Percentiles rank a stretch among this genome's conserved stretches.
Evolutionary conservation across 2,888 invertebrate genomes (phyloP).

Genomic region (Polydrusus cervinus): DNA sequence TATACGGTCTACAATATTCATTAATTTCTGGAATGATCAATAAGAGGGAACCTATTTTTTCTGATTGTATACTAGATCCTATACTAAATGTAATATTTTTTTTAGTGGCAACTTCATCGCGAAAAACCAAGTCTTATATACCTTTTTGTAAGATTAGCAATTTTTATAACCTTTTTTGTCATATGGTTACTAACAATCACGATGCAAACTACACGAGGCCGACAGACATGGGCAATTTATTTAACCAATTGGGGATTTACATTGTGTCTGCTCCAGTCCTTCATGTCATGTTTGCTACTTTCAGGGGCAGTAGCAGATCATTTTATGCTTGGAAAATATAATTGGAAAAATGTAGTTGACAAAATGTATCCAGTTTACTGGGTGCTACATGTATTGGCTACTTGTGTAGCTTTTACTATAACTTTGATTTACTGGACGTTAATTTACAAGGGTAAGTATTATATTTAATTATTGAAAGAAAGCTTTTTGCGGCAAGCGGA

Average conservation of each 20-base stretch:
- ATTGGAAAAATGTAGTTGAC: conserved; percentile 53
- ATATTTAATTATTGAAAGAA: no score
- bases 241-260: conserved; percentile 83
- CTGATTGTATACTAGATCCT: no score
- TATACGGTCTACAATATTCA: no score
- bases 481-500: no score
- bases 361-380: conserved; percentile 75
- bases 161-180: conserved; percentile 72
- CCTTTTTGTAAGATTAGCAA: conserved; percentile 73
- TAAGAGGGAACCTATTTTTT: no score
- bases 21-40: no score
- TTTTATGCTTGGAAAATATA: conserved; percentile 48
- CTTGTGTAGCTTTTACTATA: conserved; percentile 82
- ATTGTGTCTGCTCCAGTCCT: conserved; percentile 75
- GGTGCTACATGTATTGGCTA: conserved; percentile 80
- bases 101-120: conserved; percentile 76
- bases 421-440: conserved; percentile 84
- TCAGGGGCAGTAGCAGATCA: conserved; percentile 57
- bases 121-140: conserved; percentile 72
- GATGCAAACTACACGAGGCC: conserved; percentile 69
- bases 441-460: conserved; percentile 79
- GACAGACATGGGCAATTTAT: conserved; percentile 80
- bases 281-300: conserved; percentile 69
- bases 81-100: conserved; percentile 54
- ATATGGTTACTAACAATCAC: conserved; percentile 65